These are phyloP conservation scores for Drosophila austrosaltans DNA, from an alignment of 2,888 invertebrate species.

Conservation along the genomic window DNA sequence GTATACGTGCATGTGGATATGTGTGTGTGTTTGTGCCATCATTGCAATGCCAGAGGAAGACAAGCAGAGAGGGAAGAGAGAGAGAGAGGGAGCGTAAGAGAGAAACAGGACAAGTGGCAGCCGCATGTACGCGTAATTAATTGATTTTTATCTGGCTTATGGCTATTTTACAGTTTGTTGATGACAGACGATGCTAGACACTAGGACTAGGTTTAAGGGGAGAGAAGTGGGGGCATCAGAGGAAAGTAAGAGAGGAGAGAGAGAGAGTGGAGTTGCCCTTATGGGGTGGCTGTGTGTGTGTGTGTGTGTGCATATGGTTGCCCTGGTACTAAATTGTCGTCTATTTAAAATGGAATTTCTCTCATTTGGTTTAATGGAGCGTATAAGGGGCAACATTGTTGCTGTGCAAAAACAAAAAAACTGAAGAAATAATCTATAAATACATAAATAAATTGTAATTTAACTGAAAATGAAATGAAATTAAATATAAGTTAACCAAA, in stretches of 20 bases:
- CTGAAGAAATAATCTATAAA: not conserved
- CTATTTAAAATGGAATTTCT: conserved; percentile 74
- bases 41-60: conserved; percentile 47
- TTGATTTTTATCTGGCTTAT: conserved; percentile 82
- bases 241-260: not conserved
- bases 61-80: not conserved
- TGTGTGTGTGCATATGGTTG: not conserved
- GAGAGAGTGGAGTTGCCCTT: not conserved
- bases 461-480: not conserved
- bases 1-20: conserved; percentile 28
- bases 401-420: not conserved
- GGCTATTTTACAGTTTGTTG: conserved; percentile 81
- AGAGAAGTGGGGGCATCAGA: not conserved
- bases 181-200: conserved; percentile 74
- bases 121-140: conserved; percentile 80
- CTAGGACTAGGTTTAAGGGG: conserved; percentile 38
- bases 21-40: conserved; percentile 43
- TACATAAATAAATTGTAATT: conserved; percentile 4
- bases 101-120: conserved; percentile 35
- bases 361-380: conserved; percentile 44
- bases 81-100: conserved; percentile 3
- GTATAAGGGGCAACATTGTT: conserved; percentile 1
- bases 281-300: not conserved
- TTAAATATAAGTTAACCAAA: not conserved
- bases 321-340: conserved; percentile 41